A percentile compares a stretch with the other conserved stretches of the same genome.
phyloP scores from a whole-genome alignment of 2,113 vertebrate genomes.

The Cacatua alba region DNA sequence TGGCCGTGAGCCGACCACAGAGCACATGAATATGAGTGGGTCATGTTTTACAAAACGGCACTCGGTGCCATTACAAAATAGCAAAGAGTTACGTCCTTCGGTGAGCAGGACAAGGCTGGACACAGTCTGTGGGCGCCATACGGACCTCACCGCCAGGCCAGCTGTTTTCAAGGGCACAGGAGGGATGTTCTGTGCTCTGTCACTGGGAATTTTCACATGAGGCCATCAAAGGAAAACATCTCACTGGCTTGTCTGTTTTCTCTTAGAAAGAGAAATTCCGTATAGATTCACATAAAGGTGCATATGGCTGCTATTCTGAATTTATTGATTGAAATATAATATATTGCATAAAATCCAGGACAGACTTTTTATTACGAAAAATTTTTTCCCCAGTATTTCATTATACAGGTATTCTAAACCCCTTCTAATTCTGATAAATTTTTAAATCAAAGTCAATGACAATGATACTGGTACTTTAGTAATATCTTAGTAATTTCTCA shows the following conservation, averaged over 20 bases:
- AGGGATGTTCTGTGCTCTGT: neutral
- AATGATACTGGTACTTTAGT: neutral
- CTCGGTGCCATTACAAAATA: neutral
- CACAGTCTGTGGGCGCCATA: neutral
- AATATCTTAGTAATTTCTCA: neutral
- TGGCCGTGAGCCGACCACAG: neutral
- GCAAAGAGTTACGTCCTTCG: neutral
- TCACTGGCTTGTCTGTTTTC: neutral
- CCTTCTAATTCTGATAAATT: neutral
- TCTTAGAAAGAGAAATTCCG: neutral
- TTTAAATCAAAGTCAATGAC: neutral
- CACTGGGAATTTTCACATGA: neutral
- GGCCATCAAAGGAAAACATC: neutral
- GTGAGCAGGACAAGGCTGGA: neutral
- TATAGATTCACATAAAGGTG: neutral
- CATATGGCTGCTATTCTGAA: neutral
- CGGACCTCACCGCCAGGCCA: fast-evolving
- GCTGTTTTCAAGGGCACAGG: neutral
- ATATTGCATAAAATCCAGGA: neutral
- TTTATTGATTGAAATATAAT: neutral
- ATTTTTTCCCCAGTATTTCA: neutral
- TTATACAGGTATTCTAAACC: neutral
- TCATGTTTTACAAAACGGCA: neutral
- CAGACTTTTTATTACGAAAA: neutral
- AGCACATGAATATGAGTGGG: neutral